These are phyloP conservation scores for Homarus americanus DNA, from an alignment of 1,140 invertebrate genomes.

Conservation along the genomic window DNA sequence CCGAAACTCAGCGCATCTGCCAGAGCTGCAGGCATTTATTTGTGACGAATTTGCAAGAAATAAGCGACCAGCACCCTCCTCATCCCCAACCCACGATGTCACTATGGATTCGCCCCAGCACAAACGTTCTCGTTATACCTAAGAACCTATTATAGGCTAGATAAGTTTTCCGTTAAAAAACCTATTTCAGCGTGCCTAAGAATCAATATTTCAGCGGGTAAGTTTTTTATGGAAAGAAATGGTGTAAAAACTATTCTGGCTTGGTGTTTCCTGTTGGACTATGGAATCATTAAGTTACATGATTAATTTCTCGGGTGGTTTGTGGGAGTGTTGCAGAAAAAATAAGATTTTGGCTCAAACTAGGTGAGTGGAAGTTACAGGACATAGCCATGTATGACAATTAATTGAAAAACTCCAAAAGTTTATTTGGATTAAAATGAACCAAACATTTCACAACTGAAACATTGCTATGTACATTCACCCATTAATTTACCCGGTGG, in stretches of 20 bases:
- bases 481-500: conserved; percentile 1
- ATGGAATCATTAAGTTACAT: neutral
- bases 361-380: neutral
- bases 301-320: neutral
- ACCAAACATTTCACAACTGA: too few relatives aligned
- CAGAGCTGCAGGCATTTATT: conserved; percentile 72
- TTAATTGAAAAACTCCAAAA: neutral
- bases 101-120: conserved; percentile 85
- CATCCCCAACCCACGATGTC: conserved; percentile 80
- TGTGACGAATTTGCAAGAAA: conserved; percentile 78
- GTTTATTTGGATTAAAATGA: too few relatives aligned
- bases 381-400: too few relatives aligned
- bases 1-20: conserved; percentile 69
- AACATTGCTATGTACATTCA: neutral
- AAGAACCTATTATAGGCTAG: conserved; percentile 37
- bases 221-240: neutral
- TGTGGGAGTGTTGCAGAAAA: conserved; percentile 1
- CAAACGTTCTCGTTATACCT: conserved; percentile 79
- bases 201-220: conserved; percentile 18
- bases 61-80: conserved; percentile 83
- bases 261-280: neutral
- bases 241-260: neutral
- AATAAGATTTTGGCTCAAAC: conserved; percentile 4
- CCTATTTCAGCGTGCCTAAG: conserved; percentile 17
- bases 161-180: conserved; percentile 6